Evolutionary conservation across 1,140 invertebrate genomes (phyloP), one percentile per base, ranked within the genome.

Genomic region (Tribolium madens): DNA sequence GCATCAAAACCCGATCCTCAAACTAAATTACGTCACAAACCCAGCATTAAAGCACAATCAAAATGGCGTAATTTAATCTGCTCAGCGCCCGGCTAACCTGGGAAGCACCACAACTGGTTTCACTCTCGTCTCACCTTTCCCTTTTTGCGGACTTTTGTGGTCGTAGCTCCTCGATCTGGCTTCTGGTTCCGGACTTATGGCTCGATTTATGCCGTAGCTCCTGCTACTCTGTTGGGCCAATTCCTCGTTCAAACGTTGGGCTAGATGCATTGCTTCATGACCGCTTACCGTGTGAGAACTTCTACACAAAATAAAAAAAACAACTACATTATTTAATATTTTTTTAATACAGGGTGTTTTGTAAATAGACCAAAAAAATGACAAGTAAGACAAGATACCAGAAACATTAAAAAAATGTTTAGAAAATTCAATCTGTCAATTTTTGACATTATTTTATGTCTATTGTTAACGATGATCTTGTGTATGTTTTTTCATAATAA

Each of bases 211-310:
- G 83, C 88, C 81, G 84, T 86, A 77, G 86, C 86, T 73, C 15
- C 81, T 5, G 79, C 79, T 82, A 76, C 85, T 84, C 79, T 88
- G 81, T 76, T 89, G 86, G 12, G 90, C 90, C 17, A 94, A 85
- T 84, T 93, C 92, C 77, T 91, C 92, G 46, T 89, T 92, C 14
- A 94, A 86, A 31, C 92, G 88, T 76, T 92, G 92, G 14, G 92
- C 93, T 82, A 94, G 87, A 76, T 93, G 89, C 64, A 90, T 90
- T n/a, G 92, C 93, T 87, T 94, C 93, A 78, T 94, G 92, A 0
- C 93, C 93, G 75, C 91, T 91, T 12, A 94, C 92, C 10, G 93
- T 94, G 85, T 93, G 92, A 79, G 88, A 86, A 82, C 87, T 89
- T 33, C 83, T 83, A 72, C 5, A 70, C 69, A 70, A 3, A 1